These are phyloP conservation scores for Napeogenes sylphis DNA, from an alignment of 2,888 invertebrate genomes.

Conservation along the genomic window DNA sequence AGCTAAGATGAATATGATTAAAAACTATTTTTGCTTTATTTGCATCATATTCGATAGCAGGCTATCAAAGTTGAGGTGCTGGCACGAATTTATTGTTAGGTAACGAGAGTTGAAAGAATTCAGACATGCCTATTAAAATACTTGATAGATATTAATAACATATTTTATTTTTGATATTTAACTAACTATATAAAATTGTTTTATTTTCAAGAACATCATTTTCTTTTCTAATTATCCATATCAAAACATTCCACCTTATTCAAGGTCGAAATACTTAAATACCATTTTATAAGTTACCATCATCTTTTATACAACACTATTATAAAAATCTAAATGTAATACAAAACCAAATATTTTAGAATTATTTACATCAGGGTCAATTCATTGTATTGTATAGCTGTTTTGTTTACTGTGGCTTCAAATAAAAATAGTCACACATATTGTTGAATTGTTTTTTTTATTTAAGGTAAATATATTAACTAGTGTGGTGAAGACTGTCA, in stretches of 20 bases:
- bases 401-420: neutral
- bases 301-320: neutral
- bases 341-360: constrained; percentile 1
- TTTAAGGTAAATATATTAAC: neutral
- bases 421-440: neutral
- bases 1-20: no score
- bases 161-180: no score
- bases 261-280: neutral
- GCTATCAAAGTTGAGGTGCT: neutral
- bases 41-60: neutral
- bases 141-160: no score
- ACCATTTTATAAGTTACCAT: neutral
- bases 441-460: neutral
- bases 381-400: neutral
- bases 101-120: neutral
- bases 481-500: constrained; percentile 9
- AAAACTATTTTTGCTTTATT: neutral
- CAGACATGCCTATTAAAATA: no score
- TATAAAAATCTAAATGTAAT: neutral
- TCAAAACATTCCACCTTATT: constrained; percentile 2
- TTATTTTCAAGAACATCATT: no score
- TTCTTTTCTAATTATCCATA: neutral
- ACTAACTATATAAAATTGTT: no score
- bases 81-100: constrained; percentile 16
- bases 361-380: neutral